Conservation (phyloP, 2,888 invertebrate genomes). For the Nomada goodeniana region DNA sequence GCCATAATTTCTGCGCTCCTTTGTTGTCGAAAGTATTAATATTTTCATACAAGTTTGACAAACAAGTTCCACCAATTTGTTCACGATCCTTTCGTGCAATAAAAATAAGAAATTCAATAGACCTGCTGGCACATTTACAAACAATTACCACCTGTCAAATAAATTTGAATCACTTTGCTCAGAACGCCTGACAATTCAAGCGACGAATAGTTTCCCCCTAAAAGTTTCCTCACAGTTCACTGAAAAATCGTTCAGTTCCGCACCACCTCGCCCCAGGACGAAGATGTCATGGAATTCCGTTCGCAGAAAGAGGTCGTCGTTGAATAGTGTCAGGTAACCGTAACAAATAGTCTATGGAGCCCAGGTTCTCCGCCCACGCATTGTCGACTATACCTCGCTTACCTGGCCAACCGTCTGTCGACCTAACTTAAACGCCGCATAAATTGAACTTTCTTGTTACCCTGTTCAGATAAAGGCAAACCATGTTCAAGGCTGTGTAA, state of each 20-base stretch:
- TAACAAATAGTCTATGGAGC: conserved; percentile 36
- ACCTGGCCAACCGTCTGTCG: conserved; percentile 54
- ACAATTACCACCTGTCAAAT: too few species aligned
- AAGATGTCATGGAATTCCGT: background rate
- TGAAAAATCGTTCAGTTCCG: conserved; percentile 1
- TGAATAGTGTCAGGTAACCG: conserved; percentile 28
- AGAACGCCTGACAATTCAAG: too few species aligned
- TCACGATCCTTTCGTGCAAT: too few species aligned
- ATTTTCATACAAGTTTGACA: too few species aligned
- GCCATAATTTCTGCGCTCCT: too few species aligned
- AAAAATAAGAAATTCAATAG: too few species aligned
- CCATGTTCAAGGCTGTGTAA: conserved; percentile 2
- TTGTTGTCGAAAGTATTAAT: too few species aligned
- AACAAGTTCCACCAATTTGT: too few species aligned
- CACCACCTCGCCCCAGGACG: background rate
- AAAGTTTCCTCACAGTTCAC: too few species aligned
- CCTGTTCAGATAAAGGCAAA: conserved; percentile 15
- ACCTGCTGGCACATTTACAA: too few species aligned
- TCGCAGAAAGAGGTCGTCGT: conserved; percentile 6
- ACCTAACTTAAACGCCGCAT: conserved; percentile 53
- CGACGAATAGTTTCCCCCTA: too few species aligned
- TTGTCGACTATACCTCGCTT: conserved; percentile 27
- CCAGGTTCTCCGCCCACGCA: conserved; percentile 41
- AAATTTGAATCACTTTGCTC: too few species aligned
- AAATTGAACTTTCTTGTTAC: conserved; percentile 42